Evolutionary conservation across 2,797 vertebrate genomes (phyloP), one percentile per base, ranked within the genome.

Genomic region (Sebastes oblongus): DNA sequence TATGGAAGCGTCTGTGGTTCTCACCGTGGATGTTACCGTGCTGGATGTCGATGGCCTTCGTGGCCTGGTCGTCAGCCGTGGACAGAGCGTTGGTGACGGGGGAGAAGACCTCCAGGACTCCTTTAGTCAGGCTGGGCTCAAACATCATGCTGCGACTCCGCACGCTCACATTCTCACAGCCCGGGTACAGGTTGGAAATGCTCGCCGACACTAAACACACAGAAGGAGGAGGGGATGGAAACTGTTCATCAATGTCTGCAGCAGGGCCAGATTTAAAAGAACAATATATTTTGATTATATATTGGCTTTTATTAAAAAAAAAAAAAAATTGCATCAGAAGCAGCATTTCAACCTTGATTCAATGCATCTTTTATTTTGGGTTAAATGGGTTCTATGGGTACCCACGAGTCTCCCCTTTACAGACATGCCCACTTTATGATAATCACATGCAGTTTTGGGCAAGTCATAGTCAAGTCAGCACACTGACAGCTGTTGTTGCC

Each of bases 81-180:
- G 96, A 97, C 85, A 96, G 95, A 8, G 94, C 89, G 66, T 89
- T 96, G 93, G 96, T 96, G 81, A 96, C 93, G 0, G 98, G 98
- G n/a, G 97, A 97, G 1, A 99, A 98, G 66, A 98, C 97, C 93
- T 98, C 98, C 85, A 99, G 94, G 36, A 98, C 94, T 0, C 98
- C 98, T 93, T 98, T 99, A 84, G 98, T 99, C 84, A 99, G 95
- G 71, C 98, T 98, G 0, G 98, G 98, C 92, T 99, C 98, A n/a
- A 99, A 99, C 97, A 99, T 98, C 98, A 99, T 99, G 92, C 98
- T 99, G 74, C 98, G 97, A 78, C 98, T 99, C 76, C 98, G 94
- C 61, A 99, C 98, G 0, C 98, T 99, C 82, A 99, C 98, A 0
- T 99, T 99, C 94, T 99, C 98, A 66, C 98, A 99, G 84, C 98